phyloP scores from a whole-genome alignment of 2,113 vertebrate species.

The Dolichallabes microphthalmus region DNA sequence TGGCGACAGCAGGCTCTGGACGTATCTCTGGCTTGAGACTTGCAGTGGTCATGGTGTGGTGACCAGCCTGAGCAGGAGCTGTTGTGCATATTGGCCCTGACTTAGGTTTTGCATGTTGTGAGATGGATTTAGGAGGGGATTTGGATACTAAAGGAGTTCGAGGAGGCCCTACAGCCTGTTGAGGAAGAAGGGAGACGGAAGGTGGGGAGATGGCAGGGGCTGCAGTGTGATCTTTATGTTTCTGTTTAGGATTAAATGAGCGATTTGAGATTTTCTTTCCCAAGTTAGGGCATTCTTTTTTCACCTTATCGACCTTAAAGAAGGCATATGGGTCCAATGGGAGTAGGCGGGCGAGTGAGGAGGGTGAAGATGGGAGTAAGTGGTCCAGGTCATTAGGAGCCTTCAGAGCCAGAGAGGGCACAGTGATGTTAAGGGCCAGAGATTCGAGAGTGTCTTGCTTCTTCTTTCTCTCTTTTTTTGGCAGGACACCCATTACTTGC shows the following conservation, averaged over 20 bases:
- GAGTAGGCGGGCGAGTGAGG: constrained; percentile 72
- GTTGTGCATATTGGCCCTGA: constrained; percentile 79
- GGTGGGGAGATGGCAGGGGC: constrained; percentile 50
- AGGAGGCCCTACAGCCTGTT: constrained; percentile 24
- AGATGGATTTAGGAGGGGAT: neutral
- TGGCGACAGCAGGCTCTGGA: constrained; percentile 70
- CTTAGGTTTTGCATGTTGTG: constrained; percentile 66
- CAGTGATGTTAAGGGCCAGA: constrained; percentile 82
- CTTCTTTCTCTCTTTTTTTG: constrained; percentile 92
- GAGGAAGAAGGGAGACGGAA: constrained; percentile 66
- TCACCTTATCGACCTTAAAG: constrained; percentile 65
- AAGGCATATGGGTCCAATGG: constrained; percentile 85
- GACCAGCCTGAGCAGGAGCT: constrained; percentile 77
- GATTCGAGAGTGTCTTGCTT: constrained; percentile 85
- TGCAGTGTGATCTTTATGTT: constrained; percentile 68
- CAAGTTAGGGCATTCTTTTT: constrained; percentile 73
- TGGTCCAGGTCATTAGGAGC: constrained; percentile 81
- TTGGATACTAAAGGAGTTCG: constrained; percentile 22
- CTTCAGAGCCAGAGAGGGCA: constrained; percentile 84
- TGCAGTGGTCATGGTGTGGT: constrained; percentile 73
- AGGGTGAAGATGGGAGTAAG: constrained; percentile 76
- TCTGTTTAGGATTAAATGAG: constrained; percentile 76
- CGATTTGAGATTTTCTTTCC: constrained; percentile 83
- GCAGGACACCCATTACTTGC: constrained; percentile 90
- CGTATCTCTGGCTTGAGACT: constrained; percentile 77